Conservation (phyloP, 2,113 vertebrate species). For the Megalops atlanticus region DNA sequence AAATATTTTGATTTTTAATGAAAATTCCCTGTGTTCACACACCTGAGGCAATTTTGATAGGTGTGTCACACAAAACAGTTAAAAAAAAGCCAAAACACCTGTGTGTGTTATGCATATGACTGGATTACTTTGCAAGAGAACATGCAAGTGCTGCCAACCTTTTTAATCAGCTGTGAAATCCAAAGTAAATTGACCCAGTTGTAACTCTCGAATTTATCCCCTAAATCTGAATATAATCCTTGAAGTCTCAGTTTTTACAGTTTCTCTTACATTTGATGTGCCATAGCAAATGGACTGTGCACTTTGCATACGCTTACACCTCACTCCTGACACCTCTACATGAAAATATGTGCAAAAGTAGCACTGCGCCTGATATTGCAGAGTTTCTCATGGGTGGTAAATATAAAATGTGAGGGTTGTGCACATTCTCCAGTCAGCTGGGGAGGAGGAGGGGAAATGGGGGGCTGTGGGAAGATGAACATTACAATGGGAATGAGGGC, state of each 20-base stretch:
- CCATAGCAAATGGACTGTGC: constrained; percentile 48
- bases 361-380: constrained; percentile 42
- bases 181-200: no score
- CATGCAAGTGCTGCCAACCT: no score
- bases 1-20: no score
- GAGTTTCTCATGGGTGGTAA: constrained; percentile 53
- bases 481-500: constrained; percentile 28
- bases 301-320: constrained; percentile 22
- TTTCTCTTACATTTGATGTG: constrained; percentile 40
- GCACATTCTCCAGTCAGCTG: constrained; percentile 60
- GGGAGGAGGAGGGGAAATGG: constrained; percentile 44
- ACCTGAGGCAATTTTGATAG: no score
- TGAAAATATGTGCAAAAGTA: constrained; percentile 54
- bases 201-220: no score
- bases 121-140: no score
- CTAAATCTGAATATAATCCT: no score
- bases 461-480: constrained; percentile 56
- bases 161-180: no score
- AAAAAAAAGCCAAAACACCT: no score
- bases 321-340: constrained; percentile 24
- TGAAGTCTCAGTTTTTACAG: background rate
- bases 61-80: no score
- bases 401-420: constrained; percentile 71
- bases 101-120: no score
- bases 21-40: no score